Evolutionary conservation across 2,113 vertebrate genomes (phyloP).

Genomic region (Plestiodon gilberti): DNA sequence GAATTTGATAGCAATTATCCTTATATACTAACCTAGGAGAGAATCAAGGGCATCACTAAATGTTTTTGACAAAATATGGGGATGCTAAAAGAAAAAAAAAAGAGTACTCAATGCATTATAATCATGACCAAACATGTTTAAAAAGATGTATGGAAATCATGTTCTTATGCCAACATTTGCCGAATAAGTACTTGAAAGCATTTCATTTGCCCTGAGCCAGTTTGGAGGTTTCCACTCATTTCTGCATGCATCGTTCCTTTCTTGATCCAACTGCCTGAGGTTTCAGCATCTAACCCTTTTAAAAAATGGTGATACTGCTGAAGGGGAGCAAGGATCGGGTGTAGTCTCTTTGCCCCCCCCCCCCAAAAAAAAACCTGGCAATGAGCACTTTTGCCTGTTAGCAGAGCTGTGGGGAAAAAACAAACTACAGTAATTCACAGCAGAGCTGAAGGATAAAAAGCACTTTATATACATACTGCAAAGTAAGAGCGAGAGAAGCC

Average conservation of each 20-base stretch:
- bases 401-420: too few relatives aligned
- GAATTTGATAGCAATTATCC: conserved; percentile 7
- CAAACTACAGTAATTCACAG: too few relatives aligned
- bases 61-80: not conserved
- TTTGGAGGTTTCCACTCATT: not conserved
- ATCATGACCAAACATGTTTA: not conserved
- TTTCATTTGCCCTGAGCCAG: not conserved
- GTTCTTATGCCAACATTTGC: not conserved
- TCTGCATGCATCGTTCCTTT: not conserved
- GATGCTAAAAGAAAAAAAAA: not conserved
- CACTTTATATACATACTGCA: too few relatives aligned
- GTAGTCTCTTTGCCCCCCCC: too few relatives aligned
- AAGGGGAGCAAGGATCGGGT: too few relatives aligned
- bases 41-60: not conserved
- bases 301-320: too few relatives aligned
- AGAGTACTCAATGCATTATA: not conserved
- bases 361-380: too few relatives aligned
- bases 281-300: not conserved
- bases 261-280: not conserved
- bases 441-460: too few relatives aligned
- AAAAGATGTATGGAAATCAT: too few relatives aligned
- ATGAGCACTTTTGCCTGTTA: too few relatives aligned
- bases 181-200: not conserved
- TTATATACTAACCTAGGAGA: not conserved
- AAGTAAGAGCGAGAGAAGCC: too few relatives aligned